Evolutionary conservation across 2,888 invertebrate genomes (phyloP).

Genomic region (Danaus chrysippus): DNA sequence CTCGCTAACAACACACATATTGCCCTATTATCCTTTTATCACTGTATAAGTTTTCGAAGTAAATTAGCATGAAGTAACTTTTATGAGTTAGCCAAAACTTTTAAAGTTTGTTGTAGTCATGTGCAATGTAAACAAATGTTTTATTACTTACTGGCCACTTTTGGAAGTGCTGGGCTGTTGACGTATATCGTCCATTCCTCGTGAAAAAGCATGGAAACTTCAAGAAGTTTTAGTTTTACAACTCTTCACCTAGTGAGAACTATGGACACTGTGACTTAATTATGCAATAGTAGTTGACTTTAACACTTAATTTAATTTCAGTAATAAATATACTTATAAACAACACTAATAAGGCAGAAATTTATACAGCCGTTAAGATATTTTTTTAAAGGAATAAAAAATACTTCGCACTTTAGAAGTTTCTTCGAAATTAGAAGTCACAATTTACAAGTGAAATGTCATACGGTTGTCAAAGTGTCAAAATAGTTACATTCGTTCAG

Average conservation of each 20-base stretch:
- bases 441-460: not conserved
- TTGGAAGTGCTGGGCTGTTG: conserved; percentile 46
- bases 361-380: not conserved
- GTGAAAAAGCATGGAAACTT: conserved; percentile 67
- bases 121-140: not conserved
- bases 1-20: not conserved
- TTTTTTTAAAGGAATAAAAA: conserved; percentile 7
- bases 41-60: not conserved
- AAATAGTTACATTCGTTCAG: not conserved
- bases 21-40: not conserved
- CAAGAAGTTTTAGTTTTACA: conserved; percentile 40
- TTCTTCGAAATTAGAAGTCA: conserved; percentile 12
- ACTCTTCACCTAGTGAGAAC: conserved; percentile 11
- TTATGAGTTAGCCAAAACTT: not conserved
- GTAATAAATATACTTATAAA: not conserved
- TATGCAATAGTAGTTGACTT: conserved; percentile 3
- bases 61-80: not conserved
- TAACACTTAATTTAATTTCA: not conserved
- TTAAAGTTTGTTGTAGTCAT: not conserved
- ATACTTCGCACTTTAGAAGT: conserved; percentile 18
- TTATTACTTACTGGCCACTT: conserved; percentile 50
- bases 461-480: conserved; percentile 2
- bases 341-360: not conserved
- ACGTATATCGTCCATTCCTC: conserved; percentile 56
- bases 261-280: conserved; percentile 8